Percentiles rank a stretch among this genome's conserved stretches.
Conservation (phyloP, 2,888 invertebrate species). For the Syrista parreyssii region DNA sequence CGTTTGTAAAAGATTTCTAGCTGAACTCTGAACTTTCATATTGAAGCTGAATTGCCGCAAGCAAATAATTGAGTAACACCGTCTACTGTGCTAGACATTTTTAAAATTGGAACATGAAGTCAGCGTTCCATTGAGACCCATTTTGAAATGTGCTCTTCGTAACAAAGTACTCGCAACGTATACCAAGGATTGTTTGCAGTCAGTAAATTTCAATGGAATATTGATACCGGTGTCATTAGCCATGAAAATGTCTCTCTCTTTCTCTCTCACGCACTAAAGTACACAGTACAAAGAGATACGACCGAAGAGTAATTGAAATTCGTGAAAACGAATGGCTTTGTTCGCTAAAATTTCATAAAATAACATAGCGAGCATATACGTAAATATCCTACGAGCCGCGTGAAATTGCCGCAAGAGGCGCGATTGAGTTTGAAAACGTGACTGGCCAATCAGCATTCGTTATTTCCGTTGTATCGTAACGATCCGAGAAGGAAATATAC, state of each 20-base stretch:
- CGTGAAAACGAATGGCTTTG: neutral
- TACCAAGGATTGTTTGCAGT: neutral
- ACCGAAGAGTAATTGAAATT: neutral
- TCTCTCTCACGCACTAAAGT: neutral
- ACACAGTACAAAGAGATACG: neutral
- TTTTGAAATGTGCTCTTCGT: neutral
- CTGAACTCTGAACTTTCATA: neutral
- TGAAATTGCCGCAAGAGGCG: no score
- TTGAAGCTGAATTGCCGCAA: neutral
- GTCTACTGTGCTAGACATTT: neutral
- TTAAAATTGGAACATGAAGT: neutral
- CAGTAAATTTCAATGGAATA: neutral
- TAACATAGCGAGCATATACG: neutral
- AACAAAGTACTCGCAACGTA: neutral
- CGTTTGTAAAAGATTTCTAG: neutral
- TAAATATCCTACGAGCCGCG: neutral
- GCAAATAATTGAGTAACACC: neutral
- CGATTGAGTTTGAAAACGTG: no score
- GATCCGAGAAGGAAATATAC: neutral
- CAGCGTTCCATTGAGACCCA: neutral
- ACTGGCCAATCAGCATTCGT: neutral
- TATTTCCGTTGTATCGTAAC: neutral
- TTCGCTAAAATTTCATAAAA: neutral
- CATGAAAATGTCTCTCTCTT: neutral
- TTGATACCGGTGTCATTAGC: neutral